Evolutionary conservation across 2,888 invertebrate genomes (phyloP), one percentile per base, ranked within the genome.

Genomic region (Halictus quadricinctus): DNA sequence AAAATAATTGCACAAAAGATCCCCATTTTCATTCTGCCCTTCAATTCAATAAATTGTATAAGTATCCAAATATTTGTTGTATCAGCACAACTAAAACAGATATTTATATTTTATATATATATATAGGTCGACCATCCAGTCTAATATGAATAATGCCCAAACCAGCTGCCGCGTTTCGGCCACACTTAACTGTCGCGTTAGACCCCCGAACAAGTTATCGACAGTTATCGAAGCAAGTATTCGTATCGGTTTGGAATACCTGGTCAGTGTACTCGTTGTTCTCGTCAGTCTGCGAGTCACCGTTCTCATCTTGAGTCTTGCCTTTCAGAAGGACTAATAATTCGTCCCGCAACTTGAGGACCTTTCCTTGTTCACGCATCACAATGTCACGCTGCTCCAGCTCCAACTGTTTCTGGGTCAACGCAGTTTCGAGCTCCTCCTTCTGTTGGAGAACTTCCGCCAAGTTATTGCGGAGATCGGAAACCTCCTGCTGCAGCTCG

Each of bases 261-360:
- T 90, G 87, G 18, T 90, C 85, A 13, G 76, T 81, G 43, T 90
- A 88, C 46, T 88, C 80, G 60, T 80, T 87, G 43, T 87, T 89
- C 46, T 83, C 89, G 10, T 90, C 88, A 18, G 41, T 70, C 18
- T 43, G 79, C 12, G 86, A 79, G 15, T 89, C 88, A 95, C 95
- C 78, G 95, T 95, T 89, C 66, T 78, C 76, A 50, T 79, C 86
- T 60, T 79, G 80, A 88, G 95, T 95, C 92, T 96, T 96, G 80
- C 95, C 96, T 92, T 96, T 96, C 84, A 96, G 93, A 93, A 96
- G 95, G 73, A 95, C 95, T 88, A 96, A 95, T 87, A 96, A 93
- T 89, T 96, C 96, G 87, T 96, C 96, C 15, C 96, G 95, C 90
- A 96, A 96, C 95, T 96, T 96, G 88, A 96, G 95, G 89, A 96